Evolutionary conservation across 2,113 vertebrate genomes (phyloP), one percentile per base, ranked within the genome.

Genomic region (Ovis aries): DNA sequence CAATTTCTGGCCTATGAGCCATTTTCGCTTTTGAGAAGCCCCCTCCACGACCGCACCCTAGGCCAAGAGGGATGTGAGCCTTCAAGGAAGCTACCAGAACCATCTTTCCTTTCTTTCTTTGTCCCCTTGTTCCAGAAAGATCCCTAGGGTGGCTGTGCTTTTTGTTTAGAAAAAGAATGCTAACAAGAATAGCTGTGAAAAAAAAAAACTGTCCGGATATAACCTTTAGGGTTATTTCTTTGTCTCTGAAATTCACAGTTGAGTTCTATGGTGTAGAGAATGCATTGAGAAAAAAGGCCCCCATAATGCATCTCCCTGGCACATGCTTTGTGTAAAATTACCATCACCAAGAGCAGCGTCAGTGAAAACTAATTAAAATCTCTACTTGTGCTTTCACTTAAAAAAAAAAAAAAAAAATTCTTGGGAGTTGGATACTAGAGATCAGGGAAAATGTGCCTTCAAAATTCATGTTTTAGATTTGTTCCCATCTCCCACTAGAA

Each of bases 401-500:
- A 50, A 50, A 50, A 50, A 48, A 48, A 14, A 48, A 14, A 55
- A 55, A 53, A 53, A 90, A 92, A 7, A 12, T 78, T 57, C 67
- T 86, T 85, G 19, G 67, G 45, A 93, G 25, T n/a, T 91, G 82
- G 33, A 16, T 95, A 86, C 80, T 88, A 84, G 53, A 95, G 81
- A 95, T 53, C 12, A 77, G 74, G 48, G 43, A 12, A 96, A 85
- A 92, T 8, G 8, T 57, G 40, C 17, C n/a, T 93, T 95, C 53
- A 53, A 91, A 89, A 67, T 88, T 94, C 17, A 90, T 21, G 80
- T 95, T 97, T 95, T 84, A 97, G 52, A 94, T 55, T 16, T 94
- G 36, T 33, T 95, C 19, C 36, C 53, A 90, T 81, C n/a, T 95
- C 43, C n/a, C 11, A 27, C 15, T 62, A 78, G 27, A 96, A 95